These are phyloP conservation scores for Sminthurides aquaticus DNA, from an alignment of 2,888 invertebrate species.

Conservation along the genomic window DNA sequence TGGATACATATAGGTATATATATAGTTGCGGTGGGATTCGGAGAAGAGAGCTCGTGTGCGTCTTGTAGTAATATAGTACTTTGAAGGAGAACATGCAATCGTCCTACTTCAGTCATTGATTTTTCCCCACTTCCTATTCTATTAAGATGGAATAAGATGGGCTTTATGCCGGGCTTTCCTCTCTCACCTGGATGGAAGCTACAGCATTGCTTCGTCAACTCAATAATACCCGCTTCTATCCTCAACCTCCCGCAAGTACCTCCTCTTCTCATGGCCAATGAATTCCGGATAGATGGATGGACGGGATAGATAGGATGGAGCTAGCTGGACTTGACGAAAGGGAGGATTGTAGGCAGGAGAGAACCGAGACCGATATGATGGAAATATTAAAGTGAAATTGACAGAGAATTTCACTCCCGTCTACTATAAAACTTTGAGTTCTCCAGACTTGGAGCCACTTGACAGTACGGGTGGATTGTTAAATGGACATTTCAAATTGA, in stretches of 20 bases:
- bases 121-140: constrained; percentile 23
- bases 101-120: constrained; percentile 26
- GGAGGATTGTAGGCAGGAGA: neutral
- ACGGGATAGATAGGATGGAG: neutral
- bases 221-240: no score
- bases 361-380: neutral
- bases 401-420: neutral
- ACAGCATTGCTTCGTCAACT: constrained; percentile 5
- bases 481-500: neutral
- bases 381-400: neutral
- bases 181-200: constrained; percentile 3
- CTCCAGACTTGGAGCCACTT: neutral
- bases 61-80: neutral
- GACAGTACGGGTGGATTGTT: neutral
- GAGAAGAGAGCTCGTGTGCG: neutral
- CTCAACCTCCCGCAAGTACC: no score
- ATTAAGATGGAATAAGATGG: constrained; percentile 20
- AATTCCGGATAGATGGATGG: neutral
- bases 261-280: neutral
- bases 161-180: constrained; percentile 1
- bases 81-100: constrained; percentile 14
- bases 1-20: neutral
- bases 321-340: neutral
- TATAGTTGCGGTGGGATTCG: neutral
- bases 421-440: no score